A percentile compares a stretch with the other conserved stretches of the same genome.
phyloP scores from a whole-genome alignment of 1,140 invertebrate genomes.

The Periplaneta americana region DNA sequence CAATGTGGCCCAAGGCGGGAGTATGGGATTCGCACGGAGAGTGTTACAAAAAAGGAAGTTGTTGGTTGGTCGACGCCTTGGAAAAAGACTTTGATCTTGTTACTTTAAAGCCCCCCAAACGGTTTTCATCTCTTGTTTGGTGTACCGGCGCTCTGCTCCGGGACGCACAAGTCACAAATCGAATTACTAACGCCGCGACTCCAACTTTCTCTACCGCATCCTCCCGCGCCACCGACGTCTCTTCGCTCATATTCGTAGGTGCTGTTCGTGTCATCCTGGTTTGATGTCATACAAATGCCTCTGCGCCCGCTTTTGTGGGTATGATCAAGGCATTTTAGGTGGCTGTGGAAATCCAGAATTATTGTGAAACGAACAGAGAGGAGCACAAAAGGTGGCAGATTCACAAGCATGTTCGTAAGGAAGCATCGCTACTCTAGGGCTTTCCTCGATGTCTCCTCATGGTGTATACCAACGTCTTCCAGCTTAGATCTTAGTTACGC shows the following conservation, averaged over 20 bases:
- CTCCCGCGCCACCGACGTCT: too few species aligned
- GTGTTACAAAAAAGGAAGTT: neutral
- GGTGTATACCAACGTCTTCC: too few species aligned
- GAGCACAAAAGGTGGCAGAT: too few species aligned
- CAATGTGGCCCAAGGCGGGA: neutral
- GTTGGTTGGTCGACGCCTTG: neutral
- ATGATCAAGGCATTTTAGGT: neutral
- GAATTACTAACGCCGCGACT: neutral
- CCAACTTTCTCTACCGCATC: neutral
- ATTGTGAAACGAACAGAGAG: too few species aligned
- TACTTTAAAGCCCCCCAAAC: neutral
- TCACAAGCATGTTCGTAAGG: too few species aligned
- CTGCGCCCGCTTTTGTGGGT: neutral
- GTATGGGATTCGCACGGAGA: neutral
- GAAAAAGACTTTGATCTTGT: neutral
- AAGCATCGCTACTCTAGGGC: too few species aligned
- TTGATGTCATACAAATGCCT: neutral
- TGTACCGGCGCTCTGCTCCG: neutral
- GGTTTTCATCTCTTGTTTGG: neutral
- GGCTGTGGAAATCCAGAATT: neutral
- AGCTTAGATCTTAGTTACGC: too few species aligned
- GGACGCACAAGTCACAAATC: neutral
- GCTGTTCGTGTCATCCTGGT: neutral
- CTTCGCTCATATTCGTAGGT: neutral
- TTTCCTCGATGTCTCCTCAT: too few species aligned